Evolutionary conservation across 2,113 vertebrate species (phyloP).

Genomic region (Thalassarche chlororhynchos): DNA sequence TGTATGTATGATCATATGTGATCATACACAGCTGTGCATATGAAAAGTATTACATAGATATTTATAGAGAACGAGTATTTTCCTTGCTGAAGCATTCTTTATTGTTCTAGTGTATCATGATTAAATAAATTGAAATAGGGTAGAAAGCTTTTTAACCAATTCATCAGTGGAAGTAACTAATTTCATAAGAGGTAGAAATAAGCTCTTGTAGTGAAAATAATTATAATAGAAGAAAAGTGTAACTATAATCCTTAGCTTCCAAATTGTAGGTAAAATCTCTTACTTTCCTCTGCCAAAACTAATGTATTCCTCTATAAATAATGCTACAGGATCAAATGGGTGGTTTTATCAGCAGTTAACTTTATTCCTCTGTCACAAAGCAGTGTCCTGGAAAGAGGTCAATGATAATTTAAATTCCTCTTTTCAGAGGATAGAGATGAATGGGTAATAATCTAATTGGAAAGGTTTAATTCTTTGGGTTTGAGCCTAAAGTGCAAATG

Average conservation of each 20-base stretch:
- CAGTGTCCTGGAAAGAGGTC: neutral
- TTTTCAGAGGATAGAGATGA: neutral
- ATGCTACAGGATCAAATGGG: neutral
- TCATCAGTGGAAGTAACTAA: slow-evolving; percentile 25
- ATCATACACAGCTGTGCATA: neutral
- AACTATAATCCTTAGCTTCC: slow-evolving; percentile 12
- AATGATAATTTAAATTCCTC: neutral
- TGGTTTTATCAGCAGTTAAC: neutral
- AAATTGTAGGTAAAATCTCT: slow-evolving; percentile 24
- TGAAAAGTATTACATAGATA: neutral
- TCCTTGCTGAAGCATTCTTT: neutral
- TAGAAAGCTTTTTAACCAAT: slow-evolving; percentile 35
- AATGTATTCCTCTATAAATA: neutral
- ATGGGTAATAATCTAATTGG: neutral
- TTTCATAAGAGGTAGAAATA: slow-evolving; percentile 28
- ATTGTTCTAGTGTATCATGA: neutral
- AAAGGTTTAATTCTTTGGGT: neutral
- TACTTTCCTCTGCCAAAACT: neutral
- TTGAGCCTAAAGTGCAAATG: neutral
- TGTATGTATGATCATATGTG: neutral
- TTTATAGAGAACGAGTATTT: neutral
- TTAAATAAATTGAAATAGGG: slow-evolving; percentile 26
- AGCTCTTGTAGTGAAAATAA: slow-evolving; percentile 38
- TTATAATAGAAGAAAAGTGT: neutral
- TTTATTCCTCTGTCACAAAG: neutral